Evolutionary conservation across 2,797 vertebrate species (phyloP), one percentile per base, ranked within the genome.

Genomic region (Petrocephalus schoutedeni): DNA sequence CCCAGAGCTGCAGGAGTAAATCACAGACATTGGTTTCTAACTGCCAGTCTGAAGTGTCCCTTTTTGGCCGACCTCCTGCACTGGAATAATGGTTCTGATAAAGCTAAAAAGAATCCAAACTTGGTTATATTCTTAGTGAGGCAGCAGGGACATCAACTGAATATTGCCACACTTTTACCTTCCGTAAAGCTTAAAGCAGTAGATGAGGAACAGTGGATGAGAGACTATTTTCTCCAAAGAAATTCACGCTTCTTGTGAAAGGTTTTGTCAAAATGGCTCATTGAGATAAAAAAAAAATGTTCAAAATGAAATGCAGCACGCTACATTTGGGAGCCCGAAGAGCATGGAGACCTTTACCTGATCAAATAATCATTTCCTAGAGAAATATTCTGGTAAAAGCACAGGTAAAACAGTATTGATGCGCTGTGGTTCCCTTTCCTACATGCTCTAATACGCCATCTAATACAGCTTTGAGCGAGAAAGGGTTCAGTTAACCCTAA

Each of bases 401-500:
- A 45, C 1, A 14, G 45, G 36, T 77, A 45, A 77, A 45, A 77
- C 16, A 36, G 19, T 77, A 77, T 77, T 77, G 41, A 45, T 77
- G 32, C 45, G 41, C 14, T 49, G 12, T 41, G 7, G 36, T 10
- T 77, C 71, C 28, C 5, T 77, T 36, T 19, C 16, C 28, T 12
- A 77, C 7, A 49, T 49, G n/a, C 71, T 77, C 36, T 77, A 45
- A 77, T 19, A 49, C 9, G 19, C 71, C 2, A 1, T 8, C 71
- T 77, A 77, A 77, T 77, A 19, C 14, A 45, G 71, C 36, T 77
- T 41, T 77, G 71, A 77, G 71, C 5, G 7, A 77, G 71, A 77
- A 41, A 77, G 71, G 71, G 71, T 77, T 77, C 32, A 77, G 71
- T 77, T 77, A 77, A 77, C 41, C 71, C 71, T 77, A 77, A 77